Base-by-base conservation (phyloP, 2,113 vertebrate species). In the Colinus virginianus region DNA sequence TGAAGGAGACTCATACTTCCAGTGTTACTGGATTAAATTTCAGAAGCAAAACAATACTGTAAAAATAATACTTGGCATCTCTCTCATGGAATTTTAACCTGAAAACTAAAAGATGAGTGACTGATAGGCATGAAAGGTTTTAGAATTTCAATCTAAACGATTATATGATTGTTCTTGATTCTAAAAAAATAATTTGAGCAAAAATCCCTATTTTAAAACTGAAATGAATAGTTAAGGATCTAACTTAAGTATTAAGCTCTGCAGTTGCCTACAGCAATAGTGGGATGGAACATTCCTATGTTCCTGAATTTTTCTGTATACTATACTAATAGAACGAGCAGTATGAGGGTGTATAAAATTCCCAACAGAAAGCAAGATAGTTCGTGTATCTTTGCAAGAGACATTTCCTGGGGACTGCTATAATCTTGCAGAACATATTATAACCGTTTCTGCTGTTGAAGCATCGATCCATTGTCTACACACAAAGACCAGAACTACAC, bases 321-420 rank as follows among this genome's bases (percentile, higher is more conserved):
- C 17, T n/a, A 23, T 21, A 45, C 38, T 43, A 38, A 48, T 22
- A 26, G 53, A 71, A 45, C 17, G 69, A 55, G 30, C 28, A 78
- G 6, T 3, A 12, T 21, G 45, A 30, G 11, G 42, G 6, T 53
- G 9, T 23, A n/a, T 25, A 66, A 76, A 74, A 42, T 34, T 30
- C 40, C 6, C 14, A 79, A 25, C 16, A 32, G 49, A 58, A 55
- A 1, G 2, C 0, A 0, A 83, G 42, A 13, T 48, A 49, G 32
- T 19, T 78, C 46, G 16, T 25, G 0, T 15, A 28, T 30, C 68
- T 83, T 53, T 64, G 28, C 59, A 76, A 25, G 17, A 85, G 40
- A 36, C 45, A 12, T 55, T 70, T 91, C 21, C 45, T 82, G 85
- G 45, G 43, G 43, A 70, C 14, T 66, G 28, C 18, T 38, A 8